Base-by-base conservation (phyloP, 2,113 vertebrate genomes). In the Ptyas mucosa region DNA sequence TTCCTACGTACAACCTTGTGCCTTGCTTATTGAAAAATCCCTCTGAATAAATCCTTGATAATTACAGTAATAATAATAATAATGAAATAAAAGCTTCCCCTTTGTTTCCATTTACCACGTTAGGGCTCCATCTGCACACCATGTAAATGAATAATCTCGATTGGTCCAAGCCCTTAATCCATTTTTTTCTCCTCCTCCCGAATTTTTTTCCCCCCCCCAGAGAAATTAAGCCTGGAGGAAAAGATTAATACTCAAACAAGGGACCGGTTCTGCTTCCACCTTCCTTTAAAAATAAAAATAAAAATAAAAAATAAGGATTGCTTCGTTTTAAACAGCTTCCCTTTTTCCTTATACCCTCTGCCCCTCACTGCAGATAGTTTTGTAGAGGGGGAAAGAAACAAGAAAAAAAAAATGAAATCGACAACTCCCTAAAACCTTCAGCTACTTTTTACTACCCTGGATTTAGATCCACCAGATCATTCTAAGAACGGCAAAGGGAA, bases 321-420 rank as follows among this genome's bases (percentile, higher is more conserved):
- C 96, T 96, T 93, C 94, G 94, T 95, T 97, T 97, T 94, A 97
- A 97, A 97, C 97, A 97, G 97, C 97, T 97, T 46, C 26, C 81
- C 34, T 69, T 46, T 46, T 46, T 46, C 51, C 21, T 10, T 7
- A 43, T 46, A 9, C 12, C 14, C 39, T 0, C 15, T 21, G 5
- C 46, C 85, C 20, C 8, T 4, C 58, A 3, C 43, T 24, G 21
- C 39, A 6, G 64, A 34, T 85, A 49, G 23, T 87, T 87, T 87
- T 29, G 11, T 23, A 49, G 6, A 51, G 14, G 14, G 24, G 23
- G 11, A 49, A 46, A 43, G 1, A 49, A 46, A 43, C 21, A 20
- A 24, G 9, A 0, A 0, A 46, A 46, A 23, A 86, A 49, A 86
- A 86, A 61, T 11, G 85, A 51, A 46, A 86, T 26, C 46, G 14